These are phyloP conservation scores for Agelas oroides DNA, from an alignment of 37 sponge, comb jelly and placozoan genomes.

Conservation along the genomic window DNA sequence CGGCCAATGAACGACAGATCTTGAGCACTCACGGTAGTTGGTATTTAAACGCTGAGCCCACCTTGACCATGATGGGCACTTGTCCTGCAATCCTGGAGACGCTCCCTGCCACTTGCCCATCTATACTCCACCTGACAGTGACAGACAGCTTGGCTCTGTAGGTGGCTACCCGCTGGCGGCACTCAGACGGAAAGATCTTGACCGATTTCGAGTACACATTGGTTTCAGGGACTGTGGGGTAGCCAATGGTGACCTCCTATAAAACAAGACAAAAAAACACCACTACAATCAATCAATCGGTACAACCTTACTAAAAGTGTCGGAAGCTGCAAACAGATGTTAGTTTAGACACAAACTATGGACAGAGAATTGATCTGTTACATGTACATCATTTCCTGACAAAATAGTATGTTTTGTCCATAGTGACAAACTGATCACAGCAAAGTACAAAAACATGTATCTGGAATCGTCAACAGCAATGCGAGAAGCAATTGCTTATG, in stretches of 20 bases:
- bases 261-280: background rate
- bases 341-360: background rate
- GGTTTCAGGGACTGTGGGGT: slow-evolving; percentile 72
- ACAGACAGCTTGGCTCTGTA: slow-evolving; percentile 77
- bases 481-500: too few species aligned
- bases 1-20: too few species aligned
- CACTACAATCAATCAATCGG: background rate
- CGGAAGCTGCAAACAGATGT: too few species aligned
- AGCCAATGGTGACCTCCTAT: slow-evolving; percentile 72
- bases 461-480: too few species aligned
- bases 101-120: slow-evolving; percentile 36
- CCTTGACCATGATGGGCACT: slow-evolving; percentile 95
- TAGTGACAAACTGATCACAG: too few species aligned
- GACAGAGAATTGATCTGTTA: too few species aligned
- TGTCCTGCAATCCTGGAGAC: slow-evolving; percentile 55
- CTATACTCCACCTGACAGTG: slow-evolving; percentile 66
- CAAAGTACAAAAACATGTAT: too few species aligned
- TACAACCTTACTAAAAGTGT: background rate
- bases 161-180: slow-evolving; percentile 59
- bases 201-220: slow-evolving; percentile 64
- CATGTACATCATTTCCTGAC: background rate
- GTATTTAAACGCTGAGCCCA: too few species aligned
- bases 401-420: too few species aligned
- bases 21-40: too few species aligned
- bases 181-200: slow-evolving; percentile 77